phyloP scores from a whole-genome alignment of 2,797 vertebrate genomes.

The Aplochiton taeniatus region DNA sequence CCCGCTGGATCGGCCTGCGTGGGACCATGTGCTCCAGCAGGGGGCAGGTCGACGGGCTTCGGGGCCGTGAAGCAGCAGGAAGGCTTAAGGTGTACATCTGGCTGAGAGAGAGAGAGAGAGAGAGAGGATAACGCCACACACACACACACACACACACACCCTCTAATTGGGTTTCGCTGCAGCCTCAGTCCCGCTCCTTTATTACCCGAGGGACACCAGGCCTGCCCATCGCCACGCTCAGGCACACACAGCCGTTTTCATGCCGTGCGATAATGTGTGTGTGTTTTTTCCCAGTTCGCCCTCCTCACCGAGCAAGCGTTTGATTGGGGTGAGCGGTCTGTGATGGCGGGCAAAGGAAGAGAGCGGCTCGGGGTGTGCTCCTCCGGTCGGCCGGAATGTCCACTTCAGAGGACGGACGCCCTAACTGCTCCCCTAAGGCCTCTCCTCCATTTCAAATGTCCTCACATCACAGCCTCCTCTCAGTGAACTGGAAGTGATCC shows the following conservation, averaged over 20 bases:
- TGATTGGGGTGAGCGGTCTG: slow-evolving; percentile 36
- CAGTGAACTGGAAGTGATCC: slow-evolving; percentile 69
- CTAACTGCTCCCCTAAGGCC: slow-evolving; percentile 52
- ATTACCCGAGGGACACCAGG: slow-evolving; percentile 69
- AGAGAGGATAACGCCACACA: slow-evolving; percentile 61
- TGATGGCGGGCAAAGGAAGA: slow-evolving; percentile 36
- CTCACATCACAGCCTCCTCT: slow-evolving; percentile 68
- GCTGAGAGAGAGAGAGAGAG: slow-evolving; percentile 21
- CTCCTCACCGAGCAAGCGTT: slow-evolving; percentile 35
- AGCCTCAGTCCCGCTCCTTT: slow-evolving; percentile 62
- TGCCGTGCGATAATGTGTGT: not conserved
- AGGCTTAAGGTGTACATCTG: slow-evolving; percentile 63
- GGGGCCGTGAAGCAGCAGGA: slow-evolving; percentile 17
- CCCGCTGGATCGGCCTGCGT: slow-evolving; percentile 13
- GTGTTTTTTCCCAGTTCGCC: slow-evolving; percentile 33
- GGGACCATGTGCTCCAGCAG: slow-evolving; percentile 60
- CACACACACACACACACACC: slow-evolving; percentile 1
- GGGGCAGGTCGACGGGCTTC: slow-evolving; percentile 49
- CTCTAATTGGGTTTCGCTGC: slow-evolving; percentile 77
- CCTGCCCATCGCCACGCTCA: slow-evolving; percentile 57
- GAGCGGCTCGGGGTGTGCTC: slow-evolving; percentile 39
- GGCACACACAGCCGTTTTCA: slow-evolving; percentile 28
- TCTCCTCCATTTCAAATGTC: slow-evolving; percentile 69
- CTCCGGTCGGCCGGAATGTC: slow-evolving; percentile 29
- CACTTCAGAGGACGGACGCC: slow-evolving; percentile 19